Evolutionary conservation across 2,797 vertebrate species (phyloP), one percentile per base, ranked within the genome.

Genomic region (Pitangus sulphuratus): DNA sequence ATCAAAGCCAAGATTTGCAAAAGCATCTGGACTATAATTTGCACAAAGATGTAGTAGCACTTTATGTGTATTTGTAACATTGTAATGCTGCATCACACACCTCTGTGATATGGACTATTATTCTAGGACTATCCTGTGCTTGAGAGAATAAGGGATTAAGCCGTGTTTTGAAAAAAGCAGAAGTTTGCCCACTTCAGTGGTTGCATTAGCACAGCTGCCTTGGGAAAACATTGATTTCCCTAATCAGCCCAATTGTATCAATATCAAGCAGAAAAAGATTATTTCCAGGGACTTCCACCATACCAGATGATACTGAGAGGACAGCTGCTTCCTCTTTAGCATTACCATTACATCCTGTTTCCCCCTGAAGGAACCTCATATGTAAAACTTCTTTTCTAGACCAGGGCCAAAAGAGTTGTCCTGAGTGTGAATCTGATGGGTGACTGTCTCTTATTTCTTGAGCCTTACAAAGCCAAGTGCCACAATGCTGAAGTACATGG

Each of bases 181-280:
- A 40, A 83, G 44, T 87, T 91, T 83, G 9, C 17, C 72, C n/a
- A 17, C n/a, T 87, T 64, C 57, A 85, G 37, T 39, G 26, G 24
- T 37, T 93, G 45, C 51, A 90, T 83, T 56, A 83, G 42, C 48
- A 51, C 22, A 74, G 31, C 64, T 87, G 37, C 71, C 37, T 91
- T 78, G 79, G 71, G 61, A 87, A 95, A 91, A 62, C 53, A 57
- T 4, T 33, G 44, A 64, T 93, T 87, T 93, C 33, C 53, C 37
- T 53, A 28, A 92, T 64, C 60, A 80, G n/a, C 35, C n/a, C 60
- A 60, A 62, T 74, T 0, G 0, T 48, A 74, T 24, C 68, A 30
- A 40, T 66, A 57, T 56, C 30, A 78, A 71, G 42, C 39, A 85
- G 68, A 58, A 77, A 68, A 90, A 53, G 4, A 45, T 70, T 61